Conservation (phyloP, 2,888 invertebrate species). For the Exephanes ischioxanthus region DNA sequence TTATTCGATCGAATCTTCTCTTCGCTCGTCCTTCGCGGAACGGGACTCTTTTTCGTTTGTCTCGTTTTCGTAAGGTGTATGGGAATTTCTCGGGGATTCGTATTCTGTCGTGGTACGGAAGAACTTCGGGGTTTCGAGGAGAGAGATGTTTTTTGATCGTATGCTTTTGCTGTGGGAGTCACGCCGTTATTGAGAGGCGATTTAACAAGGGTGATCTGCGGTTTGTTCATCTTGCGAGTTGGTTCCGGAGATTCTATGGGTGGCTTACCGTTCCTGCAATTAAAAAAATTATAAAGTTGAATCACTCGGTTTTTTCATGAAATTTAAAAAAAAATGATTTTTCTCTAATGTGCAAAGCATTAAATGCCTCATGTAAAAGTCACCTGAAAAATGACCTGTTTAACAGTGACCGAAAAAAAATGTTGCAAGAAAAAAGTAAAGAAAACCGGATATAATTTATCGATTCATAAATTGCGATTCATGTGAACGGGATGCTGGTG, state of each 20-base stretch:
- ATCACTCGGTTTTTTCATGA: neutral
- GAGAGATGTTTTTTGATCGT: slow-evolving; percentile 9
- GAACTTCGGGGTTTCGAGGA: slow-evolving; percentile 59
- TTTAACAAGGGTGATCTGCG: slow-evolving; percentile 9
- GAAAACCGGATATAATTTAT: neutral
- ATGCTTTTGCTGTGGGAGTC: slow-evolving; percentile 1
- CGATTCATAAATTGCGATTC: neutral
- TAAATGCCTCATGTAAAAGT: neutral
- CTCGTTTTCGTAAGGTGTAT: slow-evolving; percentile 40
- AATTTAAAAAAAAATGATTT: too few relatives aligned
- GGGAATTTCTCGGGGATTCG: slow-evolving; percentile 7
- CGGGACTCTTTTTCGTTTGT: slow-evolving; percentile 42
- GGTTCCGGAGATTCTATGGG: slow-evolving; percentile 60
- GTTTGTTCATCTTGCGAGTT: slow-evolving; percentile 51
- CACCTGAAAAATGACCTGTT: too few relatives aligned
- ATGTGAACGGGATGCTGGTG: neutral
- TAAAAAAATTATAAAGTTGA: neutral
- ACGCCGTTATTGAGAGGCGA: slow-evolving; percentile 30
- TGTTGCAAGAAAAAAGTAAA: neutral
- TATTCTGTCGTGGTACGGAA: slow-evolving; percentile 49
- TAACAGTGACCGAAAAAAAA: neutral
- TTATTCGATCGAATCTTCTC: slow-evolving; percentile 50
- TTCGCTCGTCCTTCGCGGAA: slow-evolving; percentile 17
- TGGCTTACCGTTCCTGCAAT: slow-evolving; percentile 51
- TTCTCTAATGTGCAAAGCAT: neutral